These are phyloP conservation scores for Empidonax alnorum DNA, from an alignment of 2,113 vertebrate species.

Conservation along the genomic window DNA sequence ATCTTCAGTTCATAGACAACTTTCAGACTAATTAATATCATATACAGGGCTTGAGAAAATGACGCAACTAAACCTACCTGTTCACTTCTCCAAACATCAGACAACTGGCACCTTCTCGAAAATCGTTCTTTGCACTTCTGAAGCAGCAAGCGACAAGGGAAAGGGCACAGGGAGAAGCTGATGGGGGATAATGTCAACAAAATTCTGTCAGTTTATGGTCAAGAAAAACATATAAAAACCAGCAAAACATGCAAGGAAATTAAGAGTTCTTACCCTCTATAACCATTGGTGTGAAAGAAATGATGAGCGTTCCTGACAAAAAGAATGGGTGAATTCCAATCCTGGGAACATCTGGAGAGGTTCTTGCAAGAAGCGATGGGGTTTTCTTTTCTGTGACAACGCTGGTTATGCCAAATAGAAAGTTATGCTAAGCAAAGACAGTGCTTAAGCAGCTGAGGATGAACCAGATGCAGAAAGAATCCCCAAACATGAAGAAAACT, in stretches of 20 bases:
- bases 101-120: neutral
- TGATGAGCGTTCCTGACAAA: neutral
- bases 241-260: neutral
- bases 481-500: neutral
- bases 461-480: neutral
- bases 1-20: neutral
- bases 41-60: neutral
- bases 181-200: neutral
- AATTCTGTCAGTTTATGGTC: neutral
- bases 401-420: neutral
- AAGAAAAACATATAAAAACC: neutral
- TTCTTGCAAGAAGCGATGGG: neutral
- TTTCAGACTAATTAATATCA: neutral
- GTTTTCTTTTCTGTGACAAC: neutral
- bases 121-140: neutral
- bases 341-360: neutral
- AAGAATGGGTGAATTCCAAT: neutral
- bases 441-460: neutral
- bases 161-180: neutral
- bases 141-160: neutral
- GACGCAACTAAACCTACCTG: neutral
- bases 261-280: conserved; percentile 27
- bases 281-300: neutral
- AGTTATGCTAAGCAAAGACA: neutral
- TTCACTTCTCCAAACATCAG: neutral